Base-by-base conservation (phyloP, 2,888 invertebrate genomes). In the Stenotaenia linearis region DNA sequence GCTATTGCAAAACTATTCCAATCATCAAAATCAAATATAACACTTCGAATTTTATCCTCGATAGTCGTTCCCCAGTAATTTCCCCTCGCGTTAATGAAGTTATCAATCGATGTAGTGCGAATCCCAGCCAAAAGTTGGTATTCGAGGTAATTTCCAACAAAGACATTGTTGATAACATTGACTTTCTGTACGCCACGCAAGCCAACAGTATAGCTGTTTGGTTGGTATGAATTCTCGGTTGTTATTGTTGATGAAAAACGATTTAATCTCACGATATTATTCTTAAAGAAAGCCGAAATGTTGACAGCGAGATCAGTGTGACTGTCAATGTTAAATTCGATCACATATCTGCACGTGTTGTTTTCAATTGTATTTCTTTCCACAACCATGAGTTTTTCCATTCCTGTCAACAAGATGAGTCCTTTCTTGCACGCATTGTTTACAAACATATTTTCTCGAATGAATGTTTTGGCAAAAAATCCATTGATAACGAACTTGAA, bases 1-100 rank as follows among this genome's bases (percentile, higher is more conserved):
- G 97, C 98, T 78, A 97, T 91, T 0, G 97, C 97, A 86, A 96
- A 97, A 86, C 96, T 95, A 86, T 99, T 99, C 98, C 99, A 99
- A 85, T 98, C 98, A 85, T 99, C 97, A 86, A 99, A 98, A 87
- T 98, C 98, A 85, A 98, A 98, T 84, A 98, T 97, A 84, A 91
- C 90, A 78, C 90, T 89, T 80, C 91, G 91, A 79, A 99, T 98
- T 79, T 90, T 89, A 5, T 87, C 88, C 78, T 93, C 91, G 79
- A 92, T 90, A 0, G 88, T 88, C 2, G 92, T 92, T 12, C 98
- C 98, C 98, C 98, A 99, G 94, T 96, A 99, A 86, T 99, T 99
- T 86, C 95, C 93, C 10, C 90, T 90, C 0, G 95, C 96, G 85
- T 98, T 93, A 79, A 99, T 89, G 69, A 90, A 90, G 84, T 95